Conservation (phyloP, 2,888 invertebrate genomes). For the Protonemura montana region DNA sequence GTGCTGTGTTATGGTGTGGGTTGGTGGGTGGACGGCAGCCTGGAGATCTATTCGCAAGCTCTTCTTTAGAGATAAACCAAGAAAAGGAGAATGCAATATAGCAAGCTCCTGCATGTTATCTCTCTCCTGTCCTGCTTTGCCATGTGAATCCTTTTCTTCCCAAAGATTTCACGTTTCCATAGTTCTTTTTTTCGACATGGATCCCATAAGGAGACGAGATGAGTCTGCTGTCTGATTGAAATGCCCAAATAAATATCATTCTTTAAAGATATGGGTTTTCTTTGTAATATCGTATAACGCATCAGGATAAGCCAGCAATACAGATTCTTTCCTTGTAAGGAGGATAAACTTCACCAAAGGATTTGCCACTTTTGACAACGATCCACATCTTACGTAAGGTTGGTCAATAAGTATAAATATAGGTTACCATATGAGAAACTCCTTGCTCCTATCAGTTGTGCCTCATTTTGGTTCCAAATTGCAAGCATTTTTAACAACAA, state of each 20-base stretch:
- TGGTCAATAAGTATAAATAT: too few relatives aligned
- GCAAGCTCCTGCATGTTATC: constrained; percentile 24
- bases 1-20: background rate
- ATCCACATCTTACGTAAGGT: too few relatives aligned
- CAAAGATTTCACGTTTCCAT: constrained; percentile 27
- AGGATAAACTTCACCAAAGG: background rate
- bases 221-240: constrained; percentile 35
- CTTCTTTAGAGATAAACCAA: constrained; percentile 39
- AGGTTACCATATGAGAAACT: too few relatives aligned
- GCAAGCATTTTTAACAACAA: too few relatives aligned
- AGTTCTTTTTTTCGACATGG: constrained; percentile 27
- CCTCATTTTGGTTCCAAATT: too few relatives aligned
- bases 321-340: background rate
- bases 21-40: background rate
- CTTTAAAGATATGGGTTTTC: too few relatives aligned
- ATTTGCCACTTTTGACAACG: background rate
- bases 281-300: background rate
- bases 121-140: constrained; percentile 31
- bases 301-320: background rate
- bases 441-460: too few relatives aligned
- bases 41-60: background rate
- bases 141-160: constrained; percentile 41
- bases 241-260: constrained; percentile 27
- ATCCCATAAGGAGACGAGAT: constrained; percentile 18
- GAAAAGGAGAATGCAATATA: constrained; percentile 26